phyloP scores from a whole-genome alignment of 2,113 vertebrate genomes.

The Cervus canadensis region DNA sequence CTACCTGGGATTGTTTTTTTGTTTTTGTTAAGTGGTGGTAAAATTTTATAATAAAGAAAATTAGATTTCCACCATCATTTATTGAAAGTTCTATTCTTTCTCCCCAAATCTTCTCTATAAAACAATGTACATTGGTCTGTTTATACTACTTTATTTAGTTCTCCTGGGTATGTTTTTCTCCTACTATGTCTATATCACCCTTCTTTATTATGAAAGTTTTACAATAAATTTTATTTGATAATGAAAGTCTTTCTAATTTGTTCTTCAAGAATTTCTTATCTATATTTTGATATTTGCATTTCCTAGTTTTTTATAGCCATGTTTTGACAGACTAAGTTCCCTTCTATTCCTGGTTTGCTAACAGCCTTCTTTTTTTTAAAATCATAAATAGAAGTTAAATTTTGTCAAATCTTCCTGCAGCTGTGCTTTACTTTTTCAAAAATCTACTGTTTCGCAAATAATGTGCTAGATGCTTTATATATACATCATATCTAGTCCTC shows the following conservation, averaged over 20 bases:
- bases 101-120: background rate
- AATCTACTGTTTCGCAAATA: background rate
- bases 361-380: background rate
- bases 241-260: background rate
- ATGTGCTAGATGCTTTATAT: background rate
- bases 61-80: background rate
- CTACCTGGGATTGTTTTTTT: background rate
- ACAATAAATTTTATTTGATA: background rate
- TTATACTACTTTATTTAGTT: background rate
- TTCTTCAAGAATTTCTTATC: background rate
- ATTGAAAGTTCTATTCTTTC: background rate
- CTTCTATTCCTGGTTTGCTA: constrained; percentile 16
- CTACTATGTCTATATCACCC: background rate
- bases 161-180: background rate
- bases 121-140: background rate
- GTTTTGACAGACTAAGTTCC: background rate
- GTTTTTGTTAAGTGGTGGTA: background rate
- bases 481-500: background rate
- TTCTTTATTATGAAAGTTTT: background rate
- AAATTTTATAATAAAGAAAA: background rate
- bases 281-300: background rate
- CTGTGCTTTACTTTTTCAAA: background rate
- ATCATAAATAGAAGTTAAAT: background rate
- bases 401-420: background rate
- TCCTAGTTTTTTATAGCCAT: background rate